Evolutionary conservation across 2,888 invertebrate species (phyloP).

Genomic region (Rhyacophila evoluta): DNA sequence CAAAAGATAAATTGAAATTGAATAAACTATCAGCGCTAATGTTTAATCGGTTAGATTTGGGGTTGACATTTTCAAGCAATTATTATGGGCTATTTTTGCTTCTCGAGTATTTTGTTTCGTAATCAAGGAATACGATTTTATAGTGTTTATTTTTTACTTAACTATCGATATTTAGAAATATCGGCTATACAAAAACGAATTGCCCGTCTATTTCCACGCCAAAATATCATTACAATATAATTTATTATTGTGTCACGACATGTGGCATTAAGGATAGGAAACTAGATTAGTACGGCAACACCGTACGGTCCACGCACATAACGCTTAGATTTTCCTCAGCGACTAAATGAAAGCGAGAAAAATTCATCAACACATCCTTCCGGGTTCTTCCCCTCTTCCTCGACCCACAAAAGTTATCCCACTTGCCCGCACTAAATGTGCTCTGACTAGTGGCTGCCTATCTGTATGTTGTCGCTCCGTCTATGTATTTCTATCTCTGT

Average conservation of each 20-base stretch:
- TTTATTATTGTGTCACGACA: background rate
- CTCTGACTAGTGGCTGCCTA: constrained; percentile 71
- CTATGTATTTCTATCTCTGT: constrained; percentile 50
- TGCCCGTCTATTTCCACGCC: background rate
- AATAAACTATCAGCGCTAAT: too few species aligned
- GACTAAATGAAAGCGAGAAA: background rate
- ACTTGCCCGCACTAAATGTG: constrained; percentile 58
- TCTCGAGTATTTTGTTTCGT: too few species aligned
- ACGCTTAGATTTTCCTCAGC: background rate
- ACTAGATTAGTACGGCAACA: background rate
- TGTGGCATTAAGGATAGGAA: background rate
- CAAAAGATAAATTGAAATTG: too few species aligned
- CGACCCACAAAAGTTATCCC: background rate
- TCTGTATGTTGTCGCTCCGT: constrained; percentile 46
- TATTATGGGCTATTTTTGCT: too few species aligned
- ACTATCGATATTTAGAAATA: too few species aligned
- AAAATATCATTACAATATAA: background rate
- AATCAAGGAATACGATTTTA: too few species aligned
- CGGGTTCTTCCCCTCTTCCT: background rate
- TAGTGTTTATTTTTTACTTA: too few species aligned
- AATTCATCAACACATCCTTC: background rate
- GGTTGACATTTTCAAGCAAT: too few species aligned
- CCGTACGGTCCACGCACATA: background rate
- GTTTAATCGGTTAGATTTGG: too few species aligned
- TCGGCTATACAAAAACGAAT: background rate